These are phyloP conservation scores for Stigmatopora argus DNA, from an alignment of 2,113 vertebrate genomes.

Conservation along the genomic window DNA sequence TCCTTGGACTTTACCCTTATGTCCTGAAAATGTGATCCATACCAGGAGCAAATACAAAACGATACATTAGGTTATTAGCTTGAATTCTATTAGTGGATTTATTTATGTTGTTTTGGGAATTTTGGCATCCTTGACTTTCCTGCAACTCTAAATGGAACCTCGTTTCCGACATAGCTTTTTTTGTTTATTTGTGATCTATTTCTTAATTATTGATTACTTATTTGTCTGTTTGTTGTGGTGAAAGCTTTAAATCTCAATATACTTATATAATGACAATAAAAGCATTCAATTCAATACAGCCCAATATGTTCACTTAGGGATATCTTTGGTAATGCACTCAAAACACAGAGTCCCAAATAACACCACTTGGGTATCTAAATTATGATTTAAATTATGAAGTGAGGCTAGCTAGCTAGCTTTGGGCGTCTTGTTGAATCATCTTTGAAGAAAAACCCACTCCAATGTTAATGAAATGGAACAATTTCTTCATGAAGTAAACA, in stretches of 20 bases:
- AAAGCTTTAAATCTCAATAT: too few relatives aligned
- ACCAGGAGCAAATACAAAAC: too few relatives aligned
- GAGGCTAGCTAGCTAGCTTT: not conserved
- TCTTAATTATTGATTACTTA: too few relatives aligned
- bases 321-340: not conserved
- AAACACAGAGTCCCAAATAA: not conserved
- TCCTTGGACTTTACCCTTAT: not conserved
- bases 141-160: not conserved
- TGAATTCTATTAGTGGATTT: not conserved
- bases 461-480: not conserved
- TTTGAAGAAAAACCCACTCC: not conserved
- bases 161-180: not conserved
- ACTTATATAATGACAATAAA: too few relatives aligned
- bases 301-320: not conserved
- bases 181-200: too few relatives aligned
- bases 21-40: not conserved
- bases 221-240: too few relatives aligned
- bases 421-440: not conserved
- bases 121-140: not conserved
- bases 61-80: not conserved
- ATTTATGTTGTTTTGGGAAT: not conserved
- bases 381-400: not conserved
- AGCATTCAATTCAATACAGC: too few relatives aligned
- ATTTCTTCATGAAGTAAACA: not conserved
- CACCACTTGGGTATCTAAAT: not conserved